Evolutionary conservation across 2,888 invertebrate genomes (phyloP).

Genomic region (Penaeus monodon): DNA sequence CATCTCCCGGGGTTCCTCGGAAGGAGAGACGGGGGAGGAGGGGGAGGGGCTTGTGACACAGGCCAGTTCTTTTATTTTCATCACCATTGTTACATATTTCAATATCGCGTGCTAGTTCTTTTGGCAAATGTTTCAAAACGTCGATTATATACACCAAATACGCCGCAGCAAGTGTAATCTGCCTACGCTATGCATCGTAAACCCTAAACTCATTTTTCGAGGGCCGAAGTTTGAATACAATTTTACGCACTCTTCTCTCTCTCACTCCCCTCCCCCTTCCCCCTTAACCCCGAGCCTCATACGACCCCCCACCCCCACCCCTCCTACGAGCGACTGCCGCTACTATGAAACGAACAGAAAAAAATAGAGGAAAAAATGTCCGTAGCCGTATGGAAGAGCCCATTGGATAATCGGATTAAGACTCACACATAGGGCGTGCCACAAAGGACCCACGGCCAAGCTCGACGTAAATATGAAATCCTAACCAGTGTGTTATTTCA

Average conservation of each 20-base stretch:
- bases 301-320: neutral
- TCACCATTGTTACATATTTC: too few relatives aligned
- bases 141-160: too few relatives aligned
- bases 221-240: too few relatives aligned
- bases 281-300: neutral
- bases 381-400: conserved; percentile 3
- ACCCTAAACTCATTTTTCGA: too few relatives aligned
- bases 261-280: neutral
- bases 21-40: neutral
- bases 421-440: too few relatives aligned
- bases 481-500: neutral
- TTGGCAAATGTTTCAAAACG: too few relatives aligned
- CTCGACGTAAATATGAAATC: too few relatives aligned
- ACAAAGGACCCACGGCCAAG: too few relatives aligned
- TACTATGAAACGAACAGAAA: conserved; percentile 3
- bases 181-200: too few relatives aligned
- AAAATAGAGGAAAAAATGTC: neutral
- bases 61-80: neutral
- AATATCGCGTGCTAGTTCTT: too few relatives aligned
- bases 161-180: too few relatives aligned
- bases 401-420: too few relatives aligned
- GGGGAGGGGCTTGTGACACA: neutral
- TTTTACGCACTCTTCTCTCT: neutral
- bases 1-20: conserved; percentile 1
- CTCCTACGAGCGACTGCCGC: neutral